A percentile compares a stretch with the other conserved stretches of the same genome.
Evolutionary conservation across 1,140 invertebrate genomes (phyloP).

Genomic region (Triops cancriformis): DNA sequence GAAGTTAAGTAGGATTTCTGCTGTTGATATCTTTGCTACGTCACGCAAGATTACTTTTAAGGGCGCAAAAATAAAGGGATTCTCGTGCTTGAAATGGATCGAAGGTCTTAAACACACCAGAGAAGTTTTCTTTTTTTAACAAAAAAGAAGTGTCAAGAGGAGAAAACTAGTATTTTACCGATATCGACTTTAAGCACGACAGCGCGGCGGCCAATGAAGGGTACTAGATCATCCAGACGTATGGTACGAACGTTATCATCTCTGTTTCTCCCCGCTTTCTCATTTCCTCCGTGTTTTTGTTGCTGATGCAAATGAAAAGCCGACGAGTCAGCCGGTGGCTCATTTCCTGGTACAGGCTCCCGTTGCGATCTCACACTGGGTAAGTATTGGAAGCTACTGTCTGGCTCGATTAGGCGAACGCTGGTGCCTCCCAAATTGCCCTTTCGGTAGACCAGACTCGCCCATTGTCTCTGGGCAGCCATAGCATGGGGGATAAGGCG

Average conservation of each 20-base stretch:
- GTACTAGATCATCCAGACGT: background rate
- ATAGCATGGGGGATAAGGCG: constrained; percentile 34
- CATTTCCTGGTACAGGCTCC: background rate
- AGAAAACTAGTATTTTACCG: background rate
- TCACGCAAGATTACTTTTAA: too few relatives aligned
- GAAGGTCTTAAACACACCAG: too few relatives aligned
- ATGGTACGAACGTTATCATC: background rate
- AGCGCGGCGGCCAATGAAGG: background rate
- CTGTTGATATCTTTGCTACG: too few relatives aligned
- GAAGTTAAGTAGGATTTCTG: too few relatives aligned
- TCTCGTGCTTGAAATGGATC: too few relatives aligned
- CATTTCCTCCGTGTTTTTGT: background rate
- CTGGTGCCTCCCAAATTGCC: constrained; percentile 36
- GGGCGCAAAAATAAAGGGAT: too few relatives aligned
- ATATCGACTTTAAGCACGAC: background rate
- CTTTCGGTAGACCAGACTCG: constrained; percentile 30
- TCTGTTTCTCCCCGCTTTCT: background rate
- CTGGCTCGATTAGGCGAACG: constrained; percentile 29
- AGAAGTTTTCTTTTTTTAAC: background rate
- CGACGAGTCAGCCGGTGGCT: background rate
- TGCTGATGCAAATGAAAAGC: background rate
- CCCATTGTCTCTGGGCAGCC: constrained; percentile 31
- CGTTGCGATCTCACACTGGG: background rate
- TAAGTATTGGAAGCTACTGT: background rate
- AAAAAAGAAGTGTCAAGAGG: background rate